phyloP scores from a whole-genome alignment of 1,140 invertebrate genomes.

The Dreissena polymorpha region DNA sequence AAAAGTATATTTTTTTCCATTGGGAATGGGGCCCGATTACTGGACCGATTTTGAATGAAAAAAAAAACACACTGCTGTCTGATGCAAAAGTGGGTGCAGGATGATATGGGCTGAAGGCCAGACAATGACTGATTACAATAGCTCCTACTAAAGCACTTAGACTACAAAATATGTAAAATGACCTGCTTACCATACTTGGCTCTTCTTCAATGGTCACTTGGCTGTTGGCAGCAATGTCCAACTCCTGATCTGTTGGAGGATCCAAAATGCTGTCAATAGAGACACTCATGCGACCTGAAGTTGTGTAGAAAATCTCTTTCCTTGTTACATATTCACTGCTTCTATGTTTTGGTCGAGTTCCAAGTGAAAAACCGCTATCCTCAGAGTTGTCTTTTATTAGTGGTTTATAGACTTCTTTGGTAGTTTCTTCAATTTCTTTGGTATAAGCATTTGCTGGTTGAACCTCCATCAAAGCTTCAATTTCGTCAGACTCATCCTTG shows the following conservation, averaged over 20 bases:
- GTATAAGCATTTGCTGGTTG: background rate
- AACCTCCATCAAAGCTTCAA: background rate
- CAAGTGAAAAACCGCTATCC: background rate
- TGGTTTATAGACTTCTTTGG: too few species aligned
- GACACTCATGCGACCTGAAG: conserved; percentile 69
- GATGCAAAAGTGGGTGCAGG: too few species aligned
- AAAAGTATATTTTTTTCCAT: too few species aligned
- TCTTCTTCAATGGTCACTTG: conserved; percentile 21
- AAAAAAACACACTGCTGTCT: too few species aligned
- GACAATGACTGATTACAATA: too few species aligned
- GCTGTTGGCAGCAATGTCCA: background rate
- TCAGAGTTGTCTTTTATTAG: background rate
- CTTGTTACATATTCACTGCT: conserved; percentile 29
- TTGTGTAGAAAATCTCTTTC: conserved; percentile 68
- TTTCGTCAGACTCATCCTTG: too few species aligned
- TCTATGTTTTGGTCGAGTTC: background rate
- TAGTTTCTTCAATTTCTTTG: background rate
- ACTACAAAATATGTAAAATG: too few species aligned
- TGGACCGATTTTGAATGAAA: too few species aligned
- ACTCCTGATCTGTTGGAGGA: conserved; percentile 19
- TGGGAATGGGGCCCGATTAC: too few species aligned
- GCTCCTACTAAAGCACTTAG: background rate
- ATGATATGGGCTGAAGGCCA: too few species aligned
- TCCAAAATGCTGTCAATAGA: conserved; percentile 44
- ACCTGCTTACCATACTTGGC: conserved; percentile 5